These are phyloP conservation scores for Leptoclinus maculatus DNA, from an alignment of 2,797 vertebrate genomes.

Conservation along the genomic window DNA sequence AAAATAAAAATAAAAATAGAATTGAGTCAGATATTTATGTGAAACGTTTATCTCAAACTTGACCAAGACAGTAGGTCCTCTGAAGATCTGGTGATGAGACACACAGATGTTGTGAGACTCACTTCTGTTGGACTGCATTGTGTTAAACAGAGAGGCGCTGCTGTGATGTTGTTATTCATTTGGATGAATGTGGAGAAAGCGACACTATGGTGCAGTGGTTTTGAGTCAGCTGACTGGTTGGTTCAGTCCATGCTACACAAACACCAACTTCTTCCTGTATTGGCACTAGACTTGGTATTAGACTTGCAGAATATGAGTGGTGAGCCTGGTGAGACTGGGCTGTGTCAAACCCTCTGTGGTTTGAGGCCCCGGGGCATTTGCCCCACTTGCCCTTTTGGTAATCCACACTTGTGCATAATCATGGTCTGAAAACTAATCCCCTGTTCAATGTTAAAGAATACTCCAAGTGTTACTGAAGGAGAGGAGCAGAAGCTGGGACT, in stretches of 20 bases:
- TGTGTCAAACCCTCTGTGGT: slow-evolving; percentile 12
- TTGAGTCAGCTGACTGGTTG: neutral
- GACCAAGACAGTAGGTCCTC: neutral
- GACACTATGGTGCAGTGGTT: neutral
- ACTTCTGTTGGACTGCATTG: neutral
- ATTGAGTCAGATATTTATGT: neutral
- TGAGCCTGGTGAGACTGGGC: neutral
- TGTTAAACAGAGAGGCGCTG: neutral
- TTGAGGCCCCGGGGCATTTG: neutral
- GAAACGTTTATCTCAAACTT: neutral
- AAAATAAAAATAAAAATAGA: neutral
- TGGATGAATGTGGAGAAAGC: neutral
- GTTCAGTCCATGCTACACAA: neutral
- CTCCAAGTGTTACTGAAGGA: neutral
- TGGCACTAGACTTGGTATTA: neutral
- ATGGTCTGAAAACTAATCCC: slow-evolving; percentile 24
- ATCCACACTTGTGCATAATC: slow-evolving; percentile 50
- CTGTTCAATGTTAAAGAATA: slow-evolving; percentile 8
- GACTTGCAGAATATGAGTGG: neutral
- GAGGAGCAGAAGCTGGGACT: neutral
- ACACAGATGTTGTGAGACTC: neutral
- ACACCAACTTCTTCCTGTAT: neutral
- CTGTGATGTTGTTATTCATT: neutral
- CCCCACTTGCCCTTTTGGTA: slow-evolving; percentile 23
- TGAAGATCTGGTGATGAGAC: neutral